Evolutionary conservation across 1,140 invertebrate genomes (phyloP).

Genomic region (Oryctes rhinoceros): DNA sequence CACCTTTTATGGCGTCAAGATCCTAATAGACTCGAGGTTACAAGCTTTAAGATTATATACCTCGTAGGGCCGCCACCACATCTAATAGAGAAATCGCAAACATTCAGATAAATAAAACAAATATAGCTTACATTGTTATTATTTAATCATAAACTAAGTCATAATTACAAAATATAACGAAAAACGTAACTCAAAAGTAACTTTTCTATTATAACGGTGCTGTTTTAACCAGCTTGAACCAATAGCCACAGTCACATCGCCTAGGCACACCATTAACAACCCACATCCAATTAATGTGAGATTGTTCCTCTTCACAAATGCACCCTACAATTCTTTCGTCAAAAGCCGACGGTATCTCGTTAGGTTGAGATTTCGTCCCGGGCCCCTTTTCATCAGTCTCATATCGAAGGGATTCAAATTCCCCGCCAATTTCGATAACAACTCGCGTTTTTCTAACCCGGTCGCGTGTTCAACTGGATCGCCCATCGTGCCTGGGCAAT

Average conservation of each 20-base stretch:
- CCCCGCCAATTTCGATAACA: constrained; percentile 83
- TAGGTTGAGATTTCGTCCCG: constrained; percentile 88
- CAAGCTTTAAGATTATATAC: too few relatives aligned
- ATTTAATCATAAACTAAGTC: too few relatives aligned
- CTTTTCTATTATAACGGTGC: neutral
- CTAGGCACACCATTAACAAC: constrained; percentile 86
- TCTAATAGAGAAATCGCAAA: too few relatives aligned
- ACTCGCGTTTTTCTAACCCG: constrained; percentile 89
- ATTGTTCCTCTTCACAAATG: constrained; percentile 92
- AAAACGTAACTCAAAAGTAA: too few relatives aligned
- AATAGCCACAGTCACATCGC: constrained; percentile 94
- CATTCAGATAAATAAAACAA: too few relatives aligned
- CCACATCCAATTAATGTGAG: constrained; percentile 93
- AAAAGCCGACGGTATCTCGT: constrained; percentile 87
- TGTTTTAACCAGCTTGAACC: constrained; percentile 84
- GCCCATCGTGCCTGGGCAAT: constrained; percentile 64
- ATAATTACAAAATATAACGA: too few relatives aligned
- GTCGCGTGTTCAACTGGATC: constrained; percentile 93
- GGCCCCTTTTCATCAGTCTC: constrained; percentile 78
- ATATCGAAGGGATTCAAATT: constrained; percentile 90
- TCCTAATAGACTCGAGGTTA: too few relatives aligned
- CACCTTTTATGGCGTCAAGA: too few relatives aligned
- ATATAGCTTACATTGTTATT: too few relatives aligned
- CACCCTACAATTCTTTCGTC: constrained; percentile 92
- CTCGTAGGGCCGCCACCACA: too few relatives aligned